These are phyloP conservation scores for Ichneumoninae sp. DNA, from an alignment of 2,888 invertebrate species.

Conservation along the genomic window DNA sequence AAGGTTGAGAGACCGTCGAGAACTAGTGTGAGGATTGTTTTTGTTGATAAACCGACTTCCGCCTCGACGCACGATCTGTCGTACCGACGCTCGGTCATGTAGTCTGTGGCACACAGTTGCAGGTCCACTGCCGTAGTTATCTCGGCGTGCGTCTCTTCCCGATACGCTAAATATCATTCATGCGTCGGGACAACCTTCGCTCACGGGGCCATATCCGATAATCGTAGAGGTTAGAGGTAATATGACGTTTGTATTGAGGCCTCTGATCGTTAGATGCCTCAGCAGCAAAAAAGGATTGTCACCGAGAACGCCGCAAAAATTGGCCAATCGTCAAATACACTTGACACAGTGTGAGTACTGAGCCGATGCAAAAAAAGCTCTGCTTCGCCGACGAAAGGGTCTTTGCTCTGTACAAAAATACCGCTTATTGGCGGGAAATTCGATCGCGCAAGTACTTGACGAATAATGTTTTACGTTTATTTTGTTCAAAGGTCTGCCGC, in stretches of 20 bases:
- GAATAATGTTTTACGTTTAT: constrained; percentile 27
- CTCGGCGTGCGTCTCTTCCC: not conserved
- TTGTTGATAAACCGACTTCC: constrained; percentile 2
- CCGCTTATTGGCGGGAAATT: constrained; percentile 51
- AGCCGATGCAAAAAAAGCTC: constrained; percentile 32
- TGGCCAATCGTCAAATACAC: constrained; percentile 67
- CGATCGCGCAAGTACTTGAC: constrained; percentile 6
- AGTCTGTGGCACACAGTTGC: not conserved
- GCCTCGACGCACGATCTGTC: not conserved
- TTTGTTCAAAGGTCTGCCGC: constrained; percentile 85
- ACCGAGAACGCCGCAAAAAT: constrained; percentile 34
- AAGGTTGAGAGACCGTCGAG: not conserved
- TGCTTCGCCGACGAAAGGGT: constrained; percentile 14
- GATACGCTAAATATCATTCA: not conserved
- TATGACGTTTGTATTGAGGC: constrained; percentile 63
- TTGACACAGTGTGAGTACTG: constrained; percentile 74
- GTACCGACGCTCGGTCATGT: not conserved
- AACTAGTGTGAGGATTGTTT: not conserved
- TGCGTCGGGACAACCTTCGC: constrained; percentile 1
- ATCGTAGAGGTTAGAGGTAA: constrained; percentile 1
- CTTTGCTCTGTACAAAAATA: not conserved
- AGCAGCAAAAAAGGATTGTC: constrained; percentile 40
- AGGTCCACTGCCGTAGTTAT: not conserved
- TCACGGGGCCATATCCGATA: not conserved
- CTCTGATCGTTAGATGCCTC: constrained; percentile 47